phyloP scores from a whole-genome alignment of 2,888 invertebrate genomes.

The Galeopsomyia nigrocyanea region DNA sequence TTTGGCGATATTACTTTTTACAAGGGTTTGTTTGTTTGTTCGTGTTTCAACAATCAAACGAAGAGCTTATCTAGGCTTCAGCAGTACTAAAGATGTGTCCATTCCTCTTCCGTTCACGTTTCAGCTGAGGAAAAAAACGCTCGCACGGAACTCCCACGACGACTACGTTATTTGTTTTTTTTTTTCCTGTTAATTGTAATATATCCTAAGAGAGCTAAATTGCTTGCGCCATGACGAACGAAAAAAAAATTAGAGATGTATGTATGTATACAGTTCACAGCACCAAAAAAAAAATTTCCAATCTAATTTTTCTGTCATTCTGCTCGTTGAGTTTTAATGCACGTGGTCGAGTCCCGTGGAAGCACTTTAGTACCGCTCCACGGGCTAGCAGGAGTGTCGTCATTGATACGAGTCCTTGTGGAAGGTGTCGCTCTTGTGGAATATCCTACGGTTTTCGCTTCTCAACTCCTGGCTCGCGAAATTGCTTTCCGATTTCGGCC shows the following conservation, averaged over 20 bases:
- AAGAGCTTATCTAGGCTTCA: constrained; percentile 42
- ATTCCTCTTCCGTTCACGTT: neutral
- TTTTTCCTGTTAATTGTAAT: constrained; percentile 1
- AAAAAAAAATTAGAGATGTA: no score
- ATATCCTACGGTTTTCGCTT: constrained; percentile 70
- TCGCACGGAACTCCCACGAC: constrained; percentile 39
- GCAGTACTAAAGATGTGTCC: constrained; percentile 44
- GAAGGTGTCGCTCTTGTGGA: constrained; percentile 86
- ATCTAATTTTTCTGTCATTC: no score
- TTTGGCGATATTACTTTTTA: constrained; percentile 30
- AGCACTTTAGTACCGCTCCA: constrained; percentile 64
- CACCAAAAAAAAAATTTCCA: neutral
- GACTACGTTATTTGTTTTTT: constrained; percentile 3
- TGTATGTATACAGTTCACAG: constrained; percentile 4
- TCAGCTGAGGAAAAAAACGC: constrained; percentile 16
- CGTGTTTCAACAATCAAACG: constrained; percentile 23
- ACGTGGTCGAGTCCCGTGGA: constrained; percentile 34
- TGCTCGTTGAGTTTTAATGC: neutral
- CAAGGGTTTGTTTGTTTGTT: constrained; percentile 17
- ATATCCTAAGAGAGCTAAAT: neutral
- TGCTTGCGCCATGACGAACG: constrained; percentile 5
- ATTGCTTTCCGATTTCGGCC: constrained; percentile 88
- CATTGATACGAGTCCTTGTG: constrained; percentile 81
- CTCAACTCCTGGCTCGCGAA: constrained; percentile 77
- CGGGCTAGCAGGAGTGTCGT: constrained; percentile 78